A percentile compares a stretch with the other conserved stretches of the same genome.
Conservation (phyloP, 2,888 invertebrate species). For the Dioctria linearis region DNA sequence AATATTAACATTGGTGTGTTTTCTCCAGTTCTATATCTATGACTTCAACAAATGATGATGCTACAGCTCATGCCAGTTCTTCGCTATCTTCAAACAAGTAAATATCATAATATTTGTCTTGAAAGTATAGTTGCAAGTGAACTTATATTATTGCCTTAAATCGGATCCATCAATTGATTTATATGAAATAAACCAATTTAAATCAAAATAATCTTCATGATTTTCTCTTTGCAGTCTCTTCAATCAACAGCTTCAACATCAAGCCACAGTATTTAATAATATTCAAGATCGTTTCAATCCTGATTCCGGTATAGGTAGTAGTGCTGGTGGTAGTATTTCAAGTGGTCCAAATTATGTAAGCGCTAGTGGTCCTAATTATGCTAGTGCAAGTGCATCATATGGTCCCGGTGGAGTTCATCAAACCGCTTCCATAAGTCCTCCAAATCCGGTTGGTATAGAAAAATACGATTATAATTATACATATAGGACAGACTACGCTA, state of each 20-base stretch:
- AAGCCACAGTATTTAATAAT: constrained; percentile 63
- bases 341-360: constrained; percentile 11
- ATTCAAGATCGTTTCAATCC: constrained; percentile 45
- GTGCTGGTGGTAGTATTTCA: not conserved
- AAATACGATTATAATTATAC: too few relatives aligned
- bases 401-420: constrained; percentile 75
- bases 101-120: constrained; percentile 64
- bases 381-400: constrained; percentile 73
- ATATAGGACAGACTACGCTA: too few relatives aligned
- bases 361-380: constrained; percentile 68
- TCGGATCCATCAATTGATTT: too few relatives aligned
- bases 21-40: constrained; percentile 54
- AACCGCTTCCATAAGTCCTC: constrained; percentile 75
- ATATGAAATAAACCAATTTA: too few relatives aligned
- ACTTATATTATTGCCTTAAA: too few relatives aligned
- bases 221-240: constrained; percentile 59
- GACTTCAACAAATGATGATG: constrained; percentile 64
- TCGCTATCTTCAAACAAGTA: constrained; percentile 64
- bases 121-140: too few relatives aligned
- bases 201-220: not conserved
- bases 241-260: constrained; percentile 66
- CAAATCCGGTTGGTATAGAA: constrained; percentile 73
- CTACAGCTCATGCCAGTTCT: constrained; percentile 66
- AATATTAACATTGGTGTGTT: constrained; percentile 20
- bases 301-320: constrained; percentile 21